Percentiles rank a stretch among this genome's conserved stretches.
Evolutionary conservation across 1,140 invertebrate species (phyloP).

Genomic region (Paraescarpia echinospica): DNA sequence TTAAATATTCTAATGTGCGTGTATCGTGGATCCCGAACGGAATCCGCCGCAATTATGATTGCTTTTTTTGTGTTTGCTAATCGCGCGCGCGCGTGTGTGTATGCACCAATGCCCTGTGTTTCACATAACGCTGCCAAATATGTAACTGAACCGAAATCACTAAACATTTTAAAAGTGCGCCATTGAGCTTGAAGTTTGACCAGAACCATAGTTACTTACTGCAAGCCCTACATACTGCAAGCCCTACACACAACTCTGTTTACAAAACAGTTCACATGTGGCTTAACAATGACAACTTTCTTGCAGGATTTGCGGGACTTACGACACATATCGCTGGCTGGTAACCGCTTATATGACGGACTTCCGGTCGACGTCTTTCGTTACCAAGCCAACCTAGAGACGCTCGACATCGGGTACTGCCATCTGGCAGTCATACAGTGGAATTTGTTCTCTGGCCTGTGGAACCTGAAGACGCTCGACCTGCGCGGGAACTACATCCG

Average conservation of each 20-base stretch:
- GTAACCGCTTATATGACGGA: conserved; percentile 17
- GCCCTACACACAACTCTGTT: not conserved
- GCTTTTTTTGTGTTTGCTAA: not conserved
- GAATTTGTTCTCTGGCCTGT: conserved; percentile 27
- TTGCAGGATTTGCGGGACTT: conserved; percentile 28
- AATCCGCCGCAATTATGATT: not conserved
- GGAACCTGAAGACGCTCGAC: conserved; percentile 28
- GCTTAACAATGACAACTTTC: not conserved
- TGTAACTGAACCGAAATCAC: no score
- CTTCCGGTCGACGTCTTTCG: conserved; percentile 20
- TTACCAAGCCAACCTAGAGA: conserved; percentile 19
- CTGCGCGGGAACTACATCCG: conserved; percentile 28
- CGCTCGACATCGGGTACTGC: conserved; percentile 31
- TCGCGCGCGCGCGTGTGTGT: no score
- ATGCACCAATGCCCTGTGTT: not conserved
- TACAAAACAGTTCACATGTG: not conserved
- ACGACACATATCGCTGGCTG: conserved; percentile 24
- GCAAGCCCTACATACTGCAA: no score
- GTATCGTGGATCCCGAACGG: not conserved
- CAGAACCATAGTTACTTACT: no score
- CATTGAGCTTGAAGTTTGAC: no score
- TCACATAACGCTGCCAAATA: not conserved
- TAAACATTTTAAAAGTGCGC: no score
- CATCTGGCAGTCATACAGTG: conserved; percentile 19
- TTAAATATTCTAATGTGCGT: not conserved